A percentile compares a stretch with the other conserved stretches of the same genome.
phyloP scores from a whole-genome alignment of 2,797 vertebrate genomes.

The Simalia tracyae region DNA sequence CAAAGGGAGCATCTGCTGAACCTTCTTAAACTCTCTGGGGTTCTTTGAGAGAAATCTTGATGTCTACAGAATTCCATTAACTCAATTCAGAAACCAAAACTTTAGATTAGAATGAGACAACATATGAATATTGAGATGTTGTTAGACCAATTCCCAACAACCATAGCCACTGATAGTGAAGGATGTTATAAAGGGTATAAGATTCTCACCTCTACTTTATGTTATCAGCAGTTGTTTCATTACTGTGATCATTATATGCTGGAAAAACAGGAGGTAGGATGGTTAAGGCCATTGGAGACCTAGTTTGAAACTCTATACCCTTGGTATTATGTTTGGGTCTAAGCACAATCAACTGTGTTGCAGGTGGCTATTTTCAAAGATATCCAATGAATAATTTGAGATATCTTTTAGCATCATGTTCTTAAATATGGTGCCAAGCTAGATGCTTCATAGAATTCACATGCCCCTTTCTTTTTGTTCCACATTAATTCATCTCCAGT shows the following conservation, averaged over 20 bases:
- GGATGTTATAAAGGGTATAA: not conserved
- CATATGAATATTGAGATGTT: not conserved
- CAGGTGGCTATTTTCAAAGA: not conserved
- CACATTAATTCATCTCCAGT: not conserved
- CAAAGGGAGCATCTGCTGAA: not conserved
- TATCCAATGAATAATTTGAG: not conserved
- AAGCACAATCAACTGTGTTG: not conserved
- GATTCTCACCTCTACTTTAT: not conserved
- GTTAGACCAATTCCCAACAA: not conserved
- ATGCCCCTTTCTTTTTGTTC: not conserved
- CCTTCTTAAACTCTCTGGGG: not conserved
- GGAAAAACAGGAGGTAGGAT: not conserved
- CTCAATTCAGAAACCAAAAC: not conserved
- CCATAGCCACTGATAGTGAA: not conserved
- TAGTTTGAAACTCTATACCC: not conserved
- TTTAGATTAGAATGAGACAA: not conserved
- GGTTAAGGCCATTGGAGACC: not conserved
- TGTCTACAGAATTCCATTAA: not conserved
- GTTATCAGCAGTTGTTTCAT: not conserved
- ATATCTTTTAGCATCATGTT: not conserved
- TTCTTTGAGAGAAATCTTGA: not conserved
- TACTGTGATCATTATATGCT: not conserved
- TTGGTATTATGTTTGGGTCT: not conserved
- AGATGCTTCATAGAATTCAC: not conserved
- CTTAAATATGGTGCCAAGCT: not conserved